Evolutionary conservation across 1,140 invertebrate genomes (phyloP).

Genomic region (Lepidotrigona ventralis): DNA sequence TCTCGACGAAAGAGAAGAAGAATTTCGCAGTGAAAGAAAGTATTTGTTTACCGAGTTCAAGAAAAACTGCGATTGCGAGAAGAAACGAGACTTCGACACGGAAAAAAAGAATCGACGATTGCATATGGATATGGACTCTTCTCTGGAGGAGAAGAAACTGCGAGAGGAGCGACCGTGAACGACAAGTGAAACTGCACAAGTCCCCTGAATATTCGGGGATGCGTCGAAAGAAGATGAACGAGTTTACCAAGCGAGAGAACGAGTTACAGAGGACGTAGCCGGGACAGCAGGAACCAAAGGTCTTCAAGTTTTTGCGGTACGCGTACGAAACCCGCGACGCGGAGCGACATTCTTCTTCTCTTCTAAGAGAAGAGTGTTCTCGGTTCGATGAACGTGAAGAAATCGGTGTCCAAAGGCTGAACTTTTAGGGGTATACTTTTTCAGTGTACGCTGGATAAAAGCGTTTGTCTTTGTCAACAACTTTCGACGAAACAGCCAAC

Average conservation of each 20-base stretch:
- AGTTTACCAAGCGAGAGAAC: conserved; percentile 1
- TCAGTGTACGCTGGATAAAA: background rate
- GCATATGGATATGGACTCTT: background rate
- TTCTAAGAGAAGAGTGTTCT: conserved; percentile 21
- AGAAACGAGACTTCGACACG: background rate
- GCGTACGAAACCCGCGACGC: conserved; percentile 44
- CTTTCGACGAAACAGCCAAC: background rate
- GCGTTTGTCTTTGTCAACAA: conserved; percentile 26
- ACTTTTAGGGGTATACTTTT: conserved; percentile 47
- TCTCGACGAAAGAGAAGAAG: background rate
- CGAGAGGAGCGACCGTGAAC: conserved; percentile 12
- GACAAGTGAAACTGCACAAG: conserved; percentile 28
- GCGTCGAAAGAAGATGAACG: conserved; percentile 10
- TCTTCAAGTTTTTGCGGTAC: conserved; percentile 53
- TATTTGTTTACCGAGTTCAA: background rate
- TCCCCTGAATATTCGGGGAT: background rate
- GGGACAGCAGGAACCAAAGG: conserved; percentile 49
- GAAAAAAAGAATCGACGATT: conserved; percentile 5
- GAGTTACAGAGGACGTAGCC: conserved; percentile 18
- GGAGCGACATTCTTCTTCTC: conserved; percentile 52
- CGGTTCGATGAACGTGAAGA: conserved; percentile 48
- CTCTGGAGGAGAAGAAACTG: conserved; percentile 24
- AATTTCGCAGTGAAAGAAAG: background rate
- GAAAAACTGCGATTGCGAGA: no score
- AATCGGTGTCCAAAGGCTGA: conserved; percentile 28